Conservation (phyloP, 2,797 vertebrate genomes). For the Enteromius unitaeniatus region DNA sequence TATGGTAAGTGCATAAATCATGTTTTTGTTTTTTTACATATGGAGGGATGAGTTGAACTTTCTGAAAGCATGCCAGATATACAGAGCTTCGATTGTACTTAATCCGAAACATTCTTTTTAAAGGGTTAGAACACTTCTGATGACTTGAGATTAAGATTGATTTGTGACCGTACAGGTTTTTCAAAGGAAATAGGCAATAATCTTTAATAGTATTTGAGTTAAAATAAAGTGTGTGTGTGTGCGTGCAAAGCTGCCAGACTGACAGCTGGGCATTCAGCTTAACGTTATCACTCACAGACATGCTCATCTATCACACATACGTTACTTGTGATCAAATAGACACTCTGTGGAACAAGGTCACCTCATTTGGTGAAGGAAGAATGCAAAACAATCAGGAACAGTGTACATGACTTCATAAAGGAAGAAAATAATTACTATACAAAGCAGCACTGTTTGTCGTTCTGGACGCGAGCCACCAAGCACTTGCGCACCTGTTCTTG, state of each 20-base stretch:
- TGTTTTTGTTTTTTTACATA: background rate
- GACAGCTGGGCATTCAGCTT: constrained; percentile 62
- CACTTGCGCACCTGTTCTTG: constrained; percentile 72
- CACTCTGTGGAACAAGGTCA: constrained; percentile 35
- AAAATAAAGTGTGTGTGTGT: background rate
- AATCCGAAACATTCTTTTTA: background rate
- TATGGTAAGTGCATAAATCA: background rate
- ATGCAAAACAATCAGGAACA: constrained; percentile 15
- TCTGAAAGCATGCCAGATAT: background rate
- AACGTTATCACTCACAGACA: constrained; percentile 26
- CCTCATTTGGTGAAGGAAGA: constrained; percentile 5
- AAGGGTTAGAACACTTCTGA: background rate
- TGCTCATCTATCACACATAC: constrained; percentile 46
- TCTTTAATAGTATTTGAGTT: background rate
- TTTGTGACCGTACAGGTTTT: background rate
- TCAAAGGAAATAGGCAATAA: background rate
- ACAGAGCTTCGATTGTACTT: background rate
- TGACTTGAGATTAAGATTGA: background rate
- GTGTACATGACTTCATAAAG: constrained; percentile 1
- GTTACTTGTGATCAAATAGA: constrained; percentile 14
- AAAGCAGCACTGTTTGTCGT: constrained; percentile 22
- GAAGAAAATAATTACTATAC: background rate
- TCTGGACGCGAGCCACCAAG: constrained; percentile 13
- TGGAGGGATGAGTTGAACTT: background rate
- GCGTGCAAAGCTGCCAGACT: constrained; percentile 4